Base-by-base conservation (phyloP, 2,797 vertebrate genomes). In the Microhierax caerulescens region DNA sequence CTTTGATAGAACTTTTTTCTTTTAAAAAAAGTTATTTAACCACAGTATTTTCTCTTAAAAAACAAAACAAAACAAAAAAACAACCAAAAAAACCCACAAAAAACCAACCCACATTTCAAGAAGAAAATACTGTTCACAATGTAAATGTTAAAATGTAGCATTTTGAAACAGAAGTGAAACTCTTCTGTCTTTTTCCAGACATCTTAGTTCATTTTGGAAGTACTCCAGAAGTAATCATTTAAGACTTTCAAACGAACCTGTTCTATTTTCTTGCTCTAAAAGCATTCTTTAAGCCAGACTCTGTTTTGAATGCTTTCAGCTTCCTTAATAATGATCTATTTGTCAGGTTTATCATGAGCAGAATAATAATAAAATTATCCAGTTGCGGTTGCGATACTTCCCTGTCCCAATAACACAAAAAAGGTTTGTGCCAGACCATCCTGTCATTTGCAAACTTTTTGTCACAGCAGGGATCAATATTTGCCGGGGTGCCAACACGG, bases 391-490 rank as follows among this genome's bases (percentile, higher is more conserved):
- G 22, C 4, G 41, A 24, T 13, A 22, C 53, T 83, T 86, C 14
- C 14, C 28, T 54, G 34, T 70, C 79, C 60, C 43, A 50, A 16
- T 32, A 32, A 61, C 43, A 63, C 0, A 22, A 11, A 37, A 47
- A 53, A 30, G 24, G 37, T 2, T 87, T 6, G 7, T 78, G 48
- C 60, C 89, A 95, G 68, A 30, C 72, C 5, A 3, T 50, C 39
- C 75, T 85, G 70, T 59, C 75, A 92, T 32, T 60, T 74, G 78
- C 68, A 85, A 88, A 93, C 68, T 87, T 50, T 78, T 32, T 88
- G 78, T 93, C 95, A 57, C 85, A 60, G 88, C 88, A 47, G 90
- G 90, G 87, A 89, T 96, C 95, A 92, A 76, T 93, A 91, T 88
- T 93, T 77, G 94, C 82, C 77, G 23, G 2, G 56, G 74, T 4